Base-by-base conservation (phyloP, 1,140 invertebrate species). In the Phymorhynchus buccinoides region DNA sequence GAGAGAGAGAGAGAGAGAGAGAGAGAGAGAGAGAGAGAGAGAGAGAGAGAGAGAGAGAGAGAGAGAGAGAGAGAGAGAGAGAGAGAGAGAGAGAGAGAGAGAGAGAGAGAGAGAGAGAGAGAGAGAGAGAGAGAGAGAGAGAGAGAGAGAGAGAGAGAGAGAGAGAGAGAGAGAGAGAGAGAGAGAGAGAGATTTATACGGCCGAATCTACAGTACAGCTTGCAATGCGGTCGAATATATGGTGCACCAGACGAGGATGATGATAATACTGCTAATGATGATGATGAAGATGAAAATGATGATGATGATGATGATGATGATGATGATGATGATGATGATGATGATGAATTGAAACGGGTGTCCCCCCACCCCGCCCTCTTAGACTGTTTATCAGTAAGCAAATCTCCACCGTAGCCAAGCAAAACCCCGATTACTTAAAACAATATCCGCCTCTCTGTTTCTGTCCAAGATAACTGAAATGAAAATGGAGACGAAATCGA, bases 21-120 rank as follows among this genome's bases (percentile, higher is more conserved):
- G 22, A 22, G 56, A 22, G 56, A 27, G 12, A 27, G 56, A 27
- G 22, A 62, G 14, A 62, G 56, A 62, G 12, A 27, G 56, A 62
- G 0, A 62, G 56, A 27, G 1, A 27, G 22, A 62, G 0, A 52
- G 48, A 52, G 0, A 52, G 48, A 52, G 44, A 62, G 56, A 62
- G 56, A 62, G 56, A 62, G 56, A 62, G 56, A 62, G 56, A 62
- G 56, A 22, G 56, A 22, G 56, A 22, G 56, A 62, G 56, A 62
- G 56, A 62, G 56, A 62, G 18, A 62, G 56, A 12, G 6, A 22
- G 56, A 62, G 56, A 62, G 56, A 62, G 18, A 22, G 18, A 22
- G 56, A 62, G 56, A 62, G 56, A 62, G 56, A 62, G 56, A 62
- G 56, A 62, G 56, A 62, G 56, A 62, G 56, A 62, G 56, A 62